Base-by-base conservation (phyloP, 2,113 vertebrate genomes). In the Gobius niger region DNA sequence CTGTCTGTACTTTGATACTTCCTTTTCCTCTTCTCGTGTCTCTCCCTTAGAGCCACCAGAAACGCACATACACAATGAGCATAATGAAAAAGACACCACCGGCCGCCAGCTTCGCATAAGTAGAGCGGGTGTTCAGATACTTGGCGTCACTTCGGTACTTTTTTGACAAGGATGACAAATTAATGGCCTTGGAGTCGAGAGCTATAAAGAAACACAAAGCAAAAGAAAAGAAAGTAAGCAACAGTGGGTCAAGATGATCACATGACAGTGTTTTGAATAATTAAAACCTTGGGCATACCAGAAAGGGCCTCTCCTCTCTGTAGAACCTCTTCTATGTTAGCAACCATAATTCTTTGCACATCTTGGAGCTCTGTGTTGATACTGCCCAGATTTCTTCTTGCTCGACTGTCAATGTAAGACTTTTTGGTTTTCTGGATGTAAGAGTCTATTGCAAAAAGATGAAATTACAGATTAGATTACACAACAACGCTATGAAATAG, bases 391-490 rank as follows among this genome's bases (percentile, higher is more conserved):
- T 99, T 99, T 86, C 98, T 94, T 71, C 98, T 93, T 0, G 98
- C 97, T 76, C 98, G 89, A 74, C 98, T 99, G 70, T 99, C 98
- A 40, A 99, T 99, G 93, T 98, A 99, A 0, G 95, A 94, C 82
- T 99, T 99, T 91, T 99, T 99, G 74, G 97, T 99, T 92, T 99
- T 99, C 89, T 99, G 98, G 85, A 99, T 99, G 88, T 98, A 99
- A 9, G 96, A 99, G 80, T 99, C 98, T 99, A 83, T 34, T 34
- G 24, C 24, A 42, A 67, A 46, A 61, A 85, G 0, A 65, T 56
- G 12, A 1, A 40, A 11, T 60, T 6, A 34, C 24, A 4, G 24
- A 34, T 34, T 34, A 34, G 16, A 4, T 42, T 59, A 42, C 40
- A 59, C 24, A 59, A 41, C 24, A 34, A 34, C 24, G 24, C 24